Base-by-base conservation (phyloP, 2,888 invertebrate species). In the Hydraecia micacea region DNA sequence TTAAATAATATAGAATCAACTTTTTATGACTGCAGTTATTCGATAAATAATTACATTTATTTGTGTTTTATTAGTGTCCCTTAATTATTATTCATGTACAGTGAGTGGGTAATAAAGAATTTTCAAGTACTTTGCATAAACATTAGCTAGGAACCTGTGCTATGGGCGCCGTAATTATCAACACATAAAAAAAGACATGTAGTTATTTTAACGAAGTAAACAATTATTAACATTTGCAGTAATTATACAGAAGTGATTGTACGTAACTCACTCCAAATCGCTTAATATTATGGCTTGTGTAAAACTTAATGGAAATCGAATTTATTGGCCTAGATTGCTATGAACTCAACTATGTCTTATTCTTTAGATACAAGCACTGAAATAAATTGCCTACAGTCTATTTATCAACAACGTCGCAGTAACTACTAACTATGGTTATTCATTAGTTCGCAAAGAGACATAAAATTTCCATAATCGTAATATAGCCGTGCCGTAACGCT, bases 381-480 rank as follows among this genome's bases (percentile, higher is more conserved):
- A 89, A 91, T 89, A 85, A 88, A 90, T 88, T 89, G 86, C 65
- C 80, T 87, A 88, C 77, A 85, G 87, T 84, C 70, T 90, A 89
- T 91, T 90, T 91, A 90, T 90, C 88, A 91, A 89, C 88, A 90
- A 89, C 89, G 87, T 88, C 87, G 84, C 86, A 86, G 78, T 80
- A 89, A 86, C 81, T 79, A 77, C 87, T 89, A 80, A 89, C 88
- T 89, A 91, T 85, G 89, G 86, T 88, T 89, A 90, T 92, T 92
- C 91, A 92, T 93, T 91, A 91, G 88, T 89, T 92, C 80, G 86
- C 89, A 87, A 91, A 89, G 88, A 90, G 81, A 87, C 88, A 89
- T 90, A 83, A 88, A 87, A 91, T 91, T 90, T 89, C 90, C 91
- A 93, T 92, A 91, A 91, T 89, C 88, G 89, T 91, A 90, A 89